A percentile compares a stretch with the other conserved stretches of the same genome.
Conservation (phyloP, 2,113 vertebrate species). For the Chloropsis hardwickii region DNA sequence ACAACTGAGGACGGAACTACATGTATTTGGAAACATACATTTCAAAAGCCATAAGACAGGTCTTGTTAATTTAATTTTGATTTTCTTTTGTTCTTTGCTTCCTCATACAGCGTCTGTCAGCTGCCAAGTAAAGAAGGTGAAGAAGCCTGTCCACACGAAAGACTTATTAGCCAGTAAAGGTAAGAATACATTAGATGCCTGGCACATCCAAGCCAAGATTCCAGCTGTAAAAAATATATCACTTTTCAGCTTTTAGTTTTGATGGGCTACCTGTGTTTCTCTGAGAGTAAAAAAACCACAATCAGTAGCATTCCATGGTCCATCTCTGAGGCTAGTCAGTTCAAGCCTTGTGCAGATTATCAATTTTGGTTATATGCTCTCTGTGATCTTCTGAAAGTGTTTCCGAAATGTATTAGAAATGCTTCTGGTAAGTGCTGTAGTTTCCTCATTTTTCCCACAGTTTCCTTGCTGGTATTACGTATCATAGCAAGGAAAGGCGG, state of each 20-base stretch:
- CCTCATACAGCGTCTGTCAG: conserved; percentile 81
- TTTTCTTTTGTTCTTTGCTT: not conserved
- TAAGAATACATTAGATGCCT: not conserved
- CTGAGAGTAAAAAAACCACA: not conserved
- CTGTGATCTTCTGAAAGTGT: too few relatives aligned
- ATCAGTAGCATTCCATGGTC: too few relatives aligned
- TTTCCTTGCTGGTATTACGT: too few relatives aligned
- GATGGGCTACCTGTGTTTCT: not conserved
- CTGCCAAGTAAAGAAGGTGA: conserved; percentile 72
- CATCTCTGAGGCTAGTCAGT: too few relatives aligned
- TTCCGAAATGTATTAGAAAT: too few relatives aligned
- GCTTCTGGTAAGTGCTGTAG: too few relatives aligned
- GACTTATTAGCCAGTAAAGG: conserved; percentile 74
- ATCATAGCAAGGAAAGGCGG: too few relatives aligned
- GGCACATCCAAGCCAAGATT: not conserved
- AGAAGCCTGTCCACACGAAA: conserved; percentile 65
- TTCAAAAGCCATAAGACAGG: not conserved
- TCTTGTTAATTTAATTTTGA: not conserved
- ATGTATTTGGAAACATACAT: not conserved
- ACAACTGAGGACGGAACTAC: not conserved
- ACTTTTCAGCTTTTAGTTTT: not conserved
- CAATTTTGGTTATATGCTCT: too few relatives aligned
- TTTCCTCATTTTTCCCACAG: too few relatives aligned
- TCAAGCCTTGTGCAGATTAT: too few relatives aligned
- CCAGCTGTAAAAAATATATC: not conserved